Base-by-base conservation (phyloP, 2,888 invertebrate species). In the Cartodere bifasciata region DNA sequence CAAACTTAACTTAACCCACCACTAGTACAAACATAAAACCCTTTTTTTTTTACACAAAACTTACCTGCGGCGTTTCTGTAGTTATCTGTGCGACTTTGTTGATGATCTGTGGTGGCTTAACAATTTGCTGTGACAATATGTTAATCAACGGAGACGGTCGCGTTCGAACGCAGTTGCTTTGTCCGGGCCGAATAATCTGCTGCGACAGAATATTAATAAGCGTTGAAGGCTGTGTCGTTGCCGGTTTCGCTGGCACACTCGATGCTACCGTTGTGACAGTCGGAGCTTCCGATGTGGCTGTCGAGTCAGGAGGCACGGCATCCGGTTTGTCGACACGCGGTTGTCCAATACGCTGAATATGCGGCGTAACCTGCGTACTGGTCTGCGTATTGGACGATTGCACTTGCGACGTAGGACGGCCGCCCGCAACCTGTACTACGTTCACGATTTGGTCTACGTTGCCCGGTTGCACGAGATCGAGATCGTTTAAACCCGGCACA, bases 391-490 rank as follows among this genome's bases (percentile, higher is more conserved):
- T 55, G 28, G 48, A 52, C 20, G 46, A 42, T 4, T 49, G 43
- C 15, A 44, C 49, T 33, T 42, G 47, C 4, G 51, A 43, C 4
- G 49, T 45, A 11, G 47, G 32, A 28, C 54, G 40, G 9, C 50
- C 48, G n/a, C 56, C 55, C 6, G 56, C 50, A 16, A 60, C 47
- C 42, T 62, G 60, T 9, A 60, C 60, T 2, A 62, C 59, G 41
- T 60, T 58, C 4, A 62, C 58, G 10, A 60, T 53, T 11, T 50
- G 52, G 34, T 56, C 44, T 3, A 54, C 51, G 47, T 62, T 52
- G 45, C 60, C 36, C 2, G 75, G 75, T 21, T 65, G 61, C 37
- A 78, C 65, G 61, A 71, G 70, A 37, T 72, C 71, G 25, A 68
- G 56, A 26, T 67, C 65, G 37, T 67, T 65, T 38, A 75, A 53